phyloP scores from a whole-genome alignment of 2,797 vertebrate genomes.

The Lophotriccus pileatus region DNA sequence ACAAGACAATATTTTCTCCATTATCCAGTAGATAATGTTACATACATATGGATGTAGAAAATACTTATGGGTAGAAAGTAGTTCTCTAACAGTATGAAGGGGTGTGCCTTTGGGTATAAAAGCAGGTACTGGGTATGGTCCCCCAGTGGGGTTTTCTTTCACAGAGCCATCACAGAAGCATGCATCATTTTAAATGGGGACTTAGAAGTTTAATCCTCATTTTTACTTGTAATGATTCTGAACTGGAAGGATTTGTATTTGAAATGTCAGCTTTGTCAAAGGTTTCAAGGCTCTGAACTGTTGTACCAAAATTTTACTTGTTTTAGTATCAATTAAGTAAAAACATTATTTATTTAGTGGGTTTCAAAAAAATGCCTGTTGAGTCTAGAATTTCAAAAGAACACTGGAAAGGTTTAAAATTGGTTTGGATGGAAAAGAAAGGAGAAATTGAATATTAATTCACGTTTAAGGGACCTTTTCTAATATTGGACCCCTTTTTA shows the following conservation, averaged over 20 bases:
- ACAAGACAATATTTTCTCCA: too few species aligned
- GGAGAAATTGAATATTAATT: neutral
- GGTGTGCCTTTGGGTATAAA: neutral
- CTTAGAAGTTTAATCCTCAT: neutral
- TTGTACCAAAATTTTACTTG: neutral
- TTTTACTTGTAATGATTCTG: neutral
- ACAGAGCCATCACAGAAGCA: neutral
- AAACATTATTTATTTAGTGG: neutral
- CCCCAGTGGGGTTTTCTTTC: neutral
- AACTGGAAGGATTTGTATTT: neutral
- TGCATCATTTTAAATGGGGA: neutral
- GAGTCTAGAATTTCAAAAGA: neutral
- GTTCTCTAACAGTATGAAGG: neutral
- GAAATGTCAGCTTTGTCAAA: neutral
- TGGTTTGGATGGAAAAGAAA: neutral
- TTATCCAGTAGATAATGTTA: neutral
- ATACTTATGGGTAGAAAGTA: neutral
- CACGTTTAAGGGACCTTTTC: neutral
- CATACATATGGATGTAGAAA: too few species aligned
- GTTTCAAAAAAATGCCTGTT: neutral
- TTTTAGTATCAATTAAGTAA: neutral
- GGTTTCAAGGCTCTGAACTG: neutral
- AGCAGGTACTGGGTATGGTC: neutral
- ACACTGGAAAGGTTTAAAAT: neutral
- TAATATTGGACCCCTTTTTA: neutral